Evolutionary conservation across 2,797 vertebrate genomes (phyloP), one percentile per base, ranked within the genome.

Genomic region (Gallinago stenura): DNA sequence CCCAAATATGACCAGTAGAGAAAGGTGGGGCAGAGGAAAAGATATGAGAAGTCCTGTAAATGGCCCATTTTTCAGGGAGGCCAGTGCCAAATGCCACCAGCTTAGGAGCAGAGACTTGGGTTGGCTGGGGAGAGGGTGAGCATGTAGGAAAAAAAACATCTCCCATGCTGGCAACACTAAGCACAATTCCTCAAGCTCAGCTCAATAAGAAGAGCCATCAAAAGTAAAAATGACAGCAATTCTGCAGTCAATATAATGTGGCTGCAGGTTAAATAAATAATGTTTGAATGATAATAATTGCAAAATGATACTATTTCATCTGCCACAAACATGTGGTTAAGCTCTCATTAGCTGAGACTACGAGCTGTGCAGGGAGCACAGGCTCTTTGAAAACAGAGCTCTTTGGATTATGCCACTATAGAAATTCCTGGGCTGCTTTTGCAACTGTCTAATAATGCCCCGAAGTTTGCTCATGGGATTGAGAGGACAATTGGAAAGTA

Each of bases 181-280:
- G 31, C 85, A 64, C 66, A 24, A 54, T 89, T 95, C 70, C 83
- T 92, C 66, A 43, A 71, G 30, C 66, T 66, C 71, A 15, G 95
- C 86, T 97, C 89, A 50, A 57, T 94, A 56, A 96, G 54, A 86
- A 86, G 85, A 93, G 92, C 87, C 81, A 96, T 97, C 92, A 93
- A 57, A 94, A 87, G 87, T 90, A 94, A 96, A 96, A 97, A 96
- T 88, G 96, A 97, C 96, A 95, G 95, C 93, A 97, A 96, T 97
- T 97, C 95, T 78, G 87, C 92, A 93, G 96, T 96, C 96, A 56
- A 97, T 97, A 96, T 90, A 94, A 94, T 95, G 95, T 68, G 95
- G 87, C 96, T 96, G 92, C 54, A 93, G 95, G 96, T 97, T 97
- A 97, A 97, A 97, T 97, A 97, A 97, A 95, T 96, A 94, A 96